Conservation (phyloP, 1,140 invertebrate genomes). For the Diachasmimorpha longicaudata region DNA sequence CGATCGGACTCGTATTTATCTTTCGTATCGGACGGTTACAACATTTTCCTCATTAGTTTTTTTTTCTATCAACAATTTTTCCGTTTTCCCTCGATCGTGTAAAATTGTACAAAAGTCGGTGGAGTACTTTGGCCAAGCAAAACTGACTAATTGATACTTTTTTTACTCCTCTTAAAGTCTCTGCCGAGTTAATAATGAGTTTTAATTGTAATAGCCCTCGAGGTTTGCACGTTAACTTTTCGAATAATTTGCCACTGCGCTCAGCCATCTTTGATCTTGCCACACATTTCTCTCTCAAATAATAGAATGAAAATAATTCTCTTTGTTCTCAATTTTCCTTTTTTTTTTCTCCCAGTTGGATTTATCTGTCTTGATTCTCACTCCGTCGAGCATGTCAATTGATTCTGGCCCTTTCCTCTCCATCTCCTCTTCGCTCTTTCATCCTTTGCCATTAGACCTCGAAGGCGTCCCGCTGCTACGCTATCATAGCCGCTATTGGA, state of each 20-base stretch:
- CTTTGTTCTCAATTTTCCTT: background rate
- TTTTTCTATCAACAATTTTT: background rate
- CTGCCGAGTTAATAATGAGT: background rate
- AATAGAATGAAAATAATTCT: background rate
- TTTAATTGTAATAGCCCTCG: background rate
- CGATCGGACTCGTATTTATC: background rate
- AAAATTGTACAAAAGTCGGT: background rate
- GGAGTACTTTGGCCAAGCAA: background rate
- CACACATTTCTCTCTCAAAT: background rate
- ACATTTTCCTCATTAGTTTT: background rate
- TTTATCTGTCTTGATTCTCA: background rate
- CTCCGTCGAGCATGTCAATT: background rate
- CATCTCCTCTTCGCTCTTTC: background rate
- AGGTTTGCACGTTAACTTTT: background rate
- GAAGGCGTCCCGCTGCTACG: constrained; percentile 62
- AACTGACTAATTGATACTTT: background rate
- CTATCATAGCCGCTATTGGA: constrained; percentile 75
- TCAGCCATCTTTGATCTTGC: background rate
- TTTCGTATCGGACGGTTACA: background rate
- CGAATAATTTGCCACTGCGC: background rate
- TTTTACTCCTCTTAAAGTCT: background rate
- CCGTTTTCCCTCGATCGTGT: background rate
- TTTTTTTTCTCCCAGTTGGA: background rate
- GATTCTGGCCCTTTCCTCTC: background rate
- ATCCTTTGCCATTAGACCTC: constrained; percentile 37